A percentile compares a stretch with the other conserved stretches of the same genome.
These are phyloP conservation scores for Panthera leo DNA, from an alignment of 2,113 vertebrate genomes.

Conservation along the genomic window DNA sequence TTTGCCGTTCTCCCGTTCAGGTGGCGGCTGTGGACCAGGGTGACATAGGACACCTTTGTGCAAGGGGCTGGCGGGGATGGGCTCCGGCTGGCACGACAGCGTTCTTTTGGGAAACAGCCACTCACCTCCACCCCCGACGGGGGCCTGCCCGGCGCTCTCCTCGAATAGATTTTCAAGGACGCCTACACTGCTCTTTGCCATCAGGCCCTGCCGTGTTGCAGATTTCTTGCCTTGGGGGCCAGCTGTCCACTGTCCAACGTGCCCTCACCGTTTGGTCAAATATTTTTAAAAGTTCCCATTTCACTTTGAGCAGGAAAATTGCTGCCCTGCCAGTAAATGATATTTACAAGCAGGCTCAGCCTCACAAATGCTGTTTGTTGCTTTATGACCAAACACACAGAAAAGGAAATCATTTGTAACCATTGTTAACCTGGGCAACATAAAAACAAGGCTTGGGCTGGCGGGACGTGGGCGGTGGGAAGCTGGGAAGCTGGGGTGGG, in stretches of 20 bases:
- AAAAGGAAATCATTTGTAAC: not conserved
- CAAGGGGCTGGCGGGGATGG: not conserved
- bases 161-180: not conserved
- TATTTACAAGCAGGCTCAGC: not conserved
- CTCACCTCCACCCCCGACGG: not conserved
- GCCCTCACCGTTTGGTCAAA: not conserved
- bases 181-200: not conserved
- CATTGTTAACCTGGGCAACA: not conserved
- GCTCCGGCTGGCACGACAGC: not conserved
- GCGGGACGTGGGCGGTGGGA: accelerated
- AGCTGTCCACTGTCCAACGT: not conserved
- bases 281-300: not conserved
- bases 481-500: not conserved
- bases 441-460: accelerated
- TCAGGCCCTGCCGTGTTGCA: not conserved
- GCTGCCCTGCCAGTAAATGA: not conserved
- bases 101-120: not conserved
- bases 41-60: not conserved
- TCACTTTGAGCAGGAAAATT: not conserved
- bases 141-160: not conserved
- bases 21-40: not conserved
- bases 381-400: not conserved
- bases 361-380: not conserved
- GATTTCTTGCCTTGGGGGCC: not conserved
- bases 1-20: not conserved